phyloP scores from a whole-genome alignment of 2,888 invertebrate genomes.

The Teleiodes luculella region DNA sequence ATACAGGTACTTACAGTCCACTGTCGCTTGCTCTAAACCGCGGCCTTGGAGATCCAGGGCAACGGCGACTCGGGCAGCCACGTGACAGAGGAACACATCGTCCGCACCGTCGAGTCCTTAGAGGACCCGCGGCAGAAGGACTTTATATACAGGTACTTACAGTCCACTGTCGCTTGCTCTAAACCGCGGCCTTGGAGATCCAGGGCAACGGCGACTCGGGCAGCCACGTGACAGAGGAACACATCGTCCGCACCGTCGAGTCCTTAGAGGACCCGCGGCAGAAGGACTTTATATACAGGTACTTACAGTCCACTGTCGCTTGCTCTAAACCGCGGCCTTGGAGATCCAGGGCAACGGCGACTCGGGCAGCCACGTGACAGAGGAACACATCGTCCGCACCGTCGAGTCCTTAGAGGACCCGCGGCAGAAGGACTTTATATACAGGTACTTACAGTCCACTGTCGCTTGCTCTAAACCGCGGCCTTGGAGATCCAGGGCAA shows the following conservation, averaged over 20 bases:
- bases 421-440: slow-evolving; percentile 95
- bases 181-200: slow-evolving; percentile 97
- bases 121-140: slow-evolving; percentile 96
- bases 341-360: slow-evolving; percentile 97
- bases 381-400: slow-evolving; percentile 94
- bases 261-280: slow-evolving; percentile 94
- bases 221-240: slow-evolving; percentile 92
- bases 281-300: slow-evolving; percentile 91
- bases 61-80: slow-evolving; percentile 92
- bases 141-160: slow-evolving; percentile 82
- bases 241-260: slow-evolving; percentile 94
- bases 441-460: slow-evolving; percentile 56
- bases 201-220: slow-evolving; percentile 95
- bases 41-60: slow-evolving; percentile 96
- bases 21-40: slow-evolving; percentile 99
- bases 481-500: slow-evolving; percentile 97
- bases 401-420: slow-evolving; percentile 95
- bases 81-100: slow-evolving; percentile 95
- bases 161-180: too few species aligned
- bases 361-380: slow-evolving; percentile 90
- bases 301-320: too few species aligned
- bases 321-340: slow-evolving; percentile 97
- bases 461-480: slow-evolving; percentile 98
- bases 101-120: slow-evolving; percentile 94
- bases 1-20: slow-evolving; percentile 56